Percentiles rank a stretch among this genome's conserved stretches.
Evolutionary conservation across 2,797 vertebrate genomes (phyloP).

Genomic region (Phoebastria nigripes): DNA sequence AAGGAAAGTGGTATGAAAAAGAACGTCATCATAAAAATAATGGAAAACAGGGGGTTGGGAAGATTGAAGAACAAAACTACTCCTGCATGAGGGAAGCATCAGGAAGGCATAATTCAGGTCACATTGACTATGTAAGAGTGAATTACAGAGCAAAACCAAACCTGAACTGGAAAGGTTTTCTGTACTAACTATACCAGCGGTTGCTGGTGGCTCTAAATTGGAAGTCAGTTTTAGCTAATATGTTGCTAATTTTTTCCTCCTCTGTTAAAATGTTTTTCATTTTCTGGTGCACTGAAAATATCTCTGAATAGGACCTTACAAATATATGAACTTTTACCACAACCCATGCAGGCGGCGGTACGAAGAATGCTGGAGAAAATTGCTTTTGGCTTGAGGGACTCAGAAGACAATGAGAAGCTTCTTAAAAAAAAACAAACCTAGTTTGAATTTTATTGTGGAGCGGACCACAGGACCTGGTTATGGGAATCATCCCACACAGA

Average conservation of each 20-base stretch:
- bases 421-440: neutral
- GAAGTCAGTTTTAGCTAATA: conserved; percentile 33
- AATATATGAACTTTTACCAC: conserved; percentile 34
- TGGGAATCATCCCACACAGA: neutral
- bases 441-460: neutral
- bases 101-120: neutral
- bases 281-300: conserved; percentile 48
- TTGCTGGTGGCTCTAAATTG: neutral
- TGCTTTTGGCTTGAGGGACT: neutral
- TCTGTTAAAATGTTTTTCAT: conserved; percentile 36
- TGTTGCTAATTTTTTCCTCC: conserved; percentile 19
- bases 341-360: neutral
- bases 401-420: conserved; percentile 34
- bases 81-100: neutral
- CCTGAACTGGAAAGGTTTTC: neutral
- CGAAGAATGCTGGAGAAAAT: conserved; percentile 36
- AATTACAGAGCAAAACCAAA: neutral
- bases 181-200: neutral
- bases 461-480: neutral
- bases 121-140: neutral
- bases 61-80: neutral
- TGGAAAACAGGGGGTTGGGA: neutral
- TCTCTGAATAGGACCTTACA: conserved; percentile 24
- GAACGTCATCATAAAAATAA: neutral
- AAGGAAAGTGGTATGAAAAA: neutral